These are phyloP conservation scores for Peromyscus eremicus DNA, from an alignment of 2,797 vertebrate species.

Conservation along the genomic window DNA sequence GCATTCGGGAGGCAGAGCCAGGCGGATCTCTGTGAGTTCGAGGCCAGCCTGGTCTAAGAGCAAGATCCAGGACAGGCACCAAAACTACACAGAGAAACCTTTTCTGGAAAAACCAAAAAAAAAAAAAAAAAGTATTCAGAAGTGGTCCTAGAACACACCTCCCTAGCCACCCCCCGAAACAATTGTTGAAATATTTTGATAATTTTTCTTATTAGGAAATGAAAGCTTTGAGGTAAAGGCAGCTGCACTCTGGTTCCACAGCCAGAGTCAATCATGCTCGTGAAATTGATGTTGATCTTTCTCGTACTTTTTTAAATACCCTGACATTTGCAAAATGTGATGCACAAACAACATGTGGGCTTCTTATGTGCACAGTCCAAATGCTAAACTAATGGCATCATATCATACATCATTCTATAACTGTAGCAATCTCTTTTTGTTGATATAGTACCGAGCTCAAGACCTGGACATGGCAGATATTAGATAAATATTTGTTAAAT, in stretches of 20 bases:
- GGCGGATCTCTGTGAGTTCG: too few species aligned
- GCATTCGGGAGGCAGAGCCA: too few species aligned
- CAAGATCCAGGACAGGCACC: too few species aligned
- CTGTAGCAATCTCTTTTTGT: not conserved
- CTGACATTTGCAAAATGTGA: not conserved
- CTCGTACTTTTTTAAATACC: not conserved
- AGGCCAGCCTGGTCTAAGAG: too few species aligned
- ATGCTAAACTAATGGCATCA: not conserved
- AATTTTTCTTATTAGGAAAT: not conserved
- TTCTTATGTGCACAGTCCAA: not conserved
- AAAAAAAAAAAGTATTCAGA: not conserved
- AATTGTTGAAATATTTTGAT: not conserved
- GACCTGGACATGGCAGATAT: not conserved
- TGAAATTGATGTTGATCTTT: not conserved
- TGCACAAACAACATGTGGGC: not conserved
- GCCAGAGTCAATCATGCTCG: constrained; percentile 46
- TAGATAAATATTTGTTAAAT: constrained; percentile 49
- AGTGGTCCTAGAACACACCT: not conserved
- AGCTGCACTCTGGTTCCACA: not conserved
- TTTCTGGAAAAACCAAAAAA: not conserved
- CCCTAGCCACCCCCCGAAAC: not conserved
- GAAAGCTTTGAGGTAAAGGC: not conserved
- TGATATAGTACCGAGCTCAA: constrained; percentile 19
- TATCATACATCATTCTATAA: not conserved
- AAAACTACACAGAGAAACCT: too few species aligned